Evolutionary conservation across 2,888 invertebrate species (phyloP), one percentile per base, ranked within the genome.

Genomic region (Bellardia bayeri): DNA sequence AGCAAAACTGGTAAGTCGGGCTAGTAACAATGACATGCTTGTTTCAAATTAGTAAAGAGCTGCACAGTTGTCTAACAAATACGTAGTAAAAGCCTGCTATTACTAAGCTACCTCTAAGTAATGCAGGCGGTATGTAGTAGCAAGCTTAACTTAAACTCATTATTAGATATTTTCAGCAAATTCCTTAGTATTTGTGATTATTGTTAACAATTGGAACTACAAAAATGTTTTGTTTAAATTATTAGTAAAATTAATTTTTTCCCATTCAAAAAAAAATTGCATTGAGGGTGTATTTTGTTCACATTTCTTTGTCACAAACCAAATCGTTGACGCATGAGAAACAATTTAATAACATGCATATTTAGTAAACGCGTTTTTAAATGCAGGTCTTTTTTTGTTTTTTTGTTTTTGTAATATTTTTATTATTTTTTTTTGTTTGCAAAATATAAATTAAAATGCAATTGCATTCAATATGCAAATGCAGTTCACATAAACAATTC

Each of bases 401-500:
- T 56, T 40, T 16, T 3, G 13, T 40, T 40, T 54, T 54, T 23
- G 23, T 23, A 23, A 23, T 23, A 23, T 23, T 40, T 4, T 64
- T 64, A 2, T n/a, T 64, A 56, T 30, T 56, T 37, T 56, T 40
- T 16, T 3, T 16, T 40, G 23, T 54, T 54, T 58, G 23, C 33
- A 75, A 40, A 40, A 64, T 13, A 40, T 11, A 64, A 33, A 13
- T 75, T 75, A 51, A 76, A 69, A 74, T 72, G 58, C 49, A 72
- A 74, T 86, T 82, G 45, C n/a, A 40, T 64, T 68, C 72, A 49
- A 74, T 86, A 86, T 86, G 81, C 82, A 78, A 86, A 82, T 78
- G 9, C 45, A 40, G 54, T 49, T 61, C 58, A 61, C 82, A 68
- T 75, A 61, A 75, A 75, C 58, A 68, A 82, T 82, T 82, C 74